Percentiles rank a stretch among this genome's conserved stretches.
Conservation (phyloP, 2,888 invertebrate species). For the Drosophila colorata region DNA sequence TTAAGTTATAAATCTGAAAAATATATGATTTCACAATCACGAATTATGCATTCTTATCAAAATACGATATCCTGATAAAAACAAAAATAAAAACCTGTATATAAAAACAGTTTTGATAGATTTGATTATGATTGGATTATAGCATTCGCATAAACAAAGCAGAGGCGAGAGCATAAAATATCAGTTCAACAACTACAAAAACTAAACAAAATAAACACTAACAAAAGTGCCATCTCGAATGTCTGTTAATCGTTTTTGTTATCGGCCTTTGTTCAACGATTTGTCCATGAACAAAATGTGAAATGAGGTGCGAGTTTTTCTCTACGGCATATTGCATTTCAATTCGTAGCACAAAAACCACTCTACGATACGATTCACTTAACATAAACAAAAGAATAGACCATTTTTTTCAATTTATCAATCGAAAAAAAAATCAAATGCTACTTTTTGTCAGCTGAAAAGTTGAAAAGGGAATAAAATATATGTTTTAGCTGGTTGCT, state of each 20-base stretch:
- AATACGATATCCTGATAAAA: neutral
- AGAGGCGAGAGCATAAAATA: too few species aligned
- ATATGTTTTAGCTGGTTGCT: neutral
- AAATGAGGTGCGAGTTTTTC: neutral
- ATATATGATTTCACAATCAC: neutral
- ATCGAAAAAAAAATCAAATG: neutral
- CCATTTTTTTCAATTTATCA: neutral
- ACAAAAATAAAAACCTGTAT: neutral
- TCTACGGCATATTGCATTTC: neutral
- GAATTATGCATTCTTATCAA: neutral
- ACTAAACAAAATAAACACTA: neutral
- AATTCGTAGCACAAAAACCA: neutral
- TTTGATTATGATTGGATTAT: neutral
- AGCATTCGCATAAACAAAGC: neutral
- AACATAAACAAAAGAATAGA: neutral
- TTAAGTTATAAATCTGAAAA: too few species aligned
- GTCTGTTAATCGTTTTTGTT: neutral
- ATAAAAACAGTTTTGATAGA: too few species aligned
- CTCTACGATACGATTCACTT: neutral
- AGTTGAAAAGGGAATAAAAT: neutral
- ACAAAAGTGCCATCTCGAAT: neutral
- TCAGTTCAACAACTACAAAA: neutral
- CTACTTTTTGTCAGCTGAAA: neutral
- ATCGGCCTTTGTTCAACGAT: conserved; percentile 3
- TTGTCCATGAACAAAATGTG: neutral